A percentile compares a stretch with the other conserved stretches of the same genome.
phyloP scores from a whole-genome alignment of 2,797 vertebrate species.

The Melanotaenia parkinsoni region DNA sequence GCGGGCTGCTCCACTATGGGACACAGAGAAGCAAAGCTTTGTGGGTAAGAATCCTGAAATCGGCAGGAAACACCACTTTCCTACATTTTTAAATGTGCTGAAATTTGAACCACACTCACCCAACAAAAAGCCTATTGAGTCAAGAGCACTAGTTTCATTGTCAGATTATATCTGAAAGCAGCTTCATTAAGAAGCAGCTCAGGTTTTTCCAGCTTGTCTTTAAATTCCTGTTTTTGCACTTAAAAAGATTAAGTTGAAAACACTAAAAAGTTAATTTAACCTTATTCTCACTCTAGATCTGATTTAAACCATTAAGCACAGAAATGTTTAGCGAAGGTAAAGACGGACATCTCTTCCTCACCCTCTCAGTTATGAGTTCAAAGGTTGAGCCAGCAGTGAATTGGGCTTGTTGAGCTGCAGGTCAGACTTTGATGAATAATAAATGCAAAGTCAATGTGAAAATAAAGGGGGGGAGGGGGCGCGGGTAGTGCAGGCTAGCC shows the following conservation, averaged over 20 bases:
- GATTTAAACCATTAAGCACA: conserved; percentile 52
- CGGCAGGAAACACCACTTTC: no score
- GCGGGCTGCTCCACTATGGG: conserved; percentile 96
- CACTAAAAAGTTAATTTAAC: neutral
- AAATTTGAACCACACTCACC: neutral
- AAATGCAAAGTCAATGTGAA: conserved; percentile 53
- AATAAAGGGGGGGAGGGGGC: conserved; percentile 25
- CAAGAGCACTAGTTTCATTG: no score
- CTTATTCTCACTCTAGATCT: neutral
- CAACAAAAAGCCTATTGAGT: neutral
- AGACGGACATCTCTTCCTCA: neutral
- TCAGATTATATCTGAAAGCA: neutral
- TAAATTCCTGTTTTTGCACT: neutral
- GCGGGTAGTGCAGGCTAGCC: neutral
- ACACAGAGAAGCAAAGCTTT: conserved; percentile 98
- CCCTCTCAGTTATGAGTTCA: neutral
- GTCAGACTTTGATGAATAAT: conserved; percentile 69
- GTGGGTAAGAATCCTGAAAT: conserved; percentile 87
- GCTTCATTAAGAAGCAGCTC: neutral
- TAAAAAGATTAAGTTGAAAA: neutral
- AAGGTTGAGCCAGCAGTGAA: conserved; percentile 18
- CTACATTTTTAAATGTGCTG: neutral
- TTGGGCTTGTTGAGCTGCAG: conserved; percentile 41
- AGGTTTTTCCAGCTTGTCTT: neutral
- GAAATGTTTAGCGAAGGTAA: conserved; percentile 10